Base-by-base conservation (phyloP, 2,888 invertebrate species). In the Heliconius aoede region DNA sequence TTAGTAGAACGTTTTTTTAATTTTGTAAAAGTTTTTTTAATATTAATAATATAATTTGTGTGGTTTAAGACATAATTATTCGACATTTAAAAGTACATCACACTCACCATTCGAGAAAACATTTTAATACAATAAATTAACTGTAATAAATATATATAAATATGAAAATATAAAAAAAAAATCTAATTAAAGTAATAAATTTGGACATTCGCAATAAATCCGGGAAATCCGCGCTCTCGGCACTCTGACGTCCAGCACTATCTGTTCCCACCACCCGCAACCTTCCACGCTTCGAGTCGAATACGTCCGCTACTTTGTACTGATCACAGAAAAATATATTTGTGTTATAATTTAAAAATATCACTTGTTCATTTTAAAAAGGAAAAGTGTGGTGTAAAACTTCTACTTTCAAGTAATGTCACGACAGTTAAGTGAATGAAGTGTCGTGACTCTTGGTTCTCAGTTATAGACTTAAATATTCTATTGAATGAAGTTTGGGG, bases 261-360 rank as follows among this genome's bases (percentile, higher is more conserved):
- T 94, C 94, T 92, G 92, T 85, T 88, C 85, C 85, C 86, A 87
- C 90, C 94, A 94, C 91, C 91, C 85, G 89, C 89, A 89, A 92
- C 93, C 93, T 93, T 93, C 90, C 88, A 87, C 91, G 88, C 92
- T 87, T 92, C 92, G 88, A 85, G 83, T 85, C 85, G 89, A 91
- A 91, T 90, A 91, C 91, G 91, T 85, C 84, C 82, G 82, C 80
- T 80, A 71, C 76, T 65, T 21, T 11, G 86, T 88, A 92, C 76
- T 60, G 91, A 78, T 55, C 28, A 81, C 90, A 91, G 76, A 85
- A 80, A 36, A 65, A 65, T 36, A 64, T 62, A 32, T 64, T 32
- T 64, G 21, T 21, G 8, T 46, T 7, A 21, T 46, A 46, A 21
- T 46, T 11, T 0, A 46, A 46, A 7, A 7, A 18, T 21, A 21